Conservation (phyloP, 1,140 invertebrate species). For the Lepidostoma basale region DNA sequence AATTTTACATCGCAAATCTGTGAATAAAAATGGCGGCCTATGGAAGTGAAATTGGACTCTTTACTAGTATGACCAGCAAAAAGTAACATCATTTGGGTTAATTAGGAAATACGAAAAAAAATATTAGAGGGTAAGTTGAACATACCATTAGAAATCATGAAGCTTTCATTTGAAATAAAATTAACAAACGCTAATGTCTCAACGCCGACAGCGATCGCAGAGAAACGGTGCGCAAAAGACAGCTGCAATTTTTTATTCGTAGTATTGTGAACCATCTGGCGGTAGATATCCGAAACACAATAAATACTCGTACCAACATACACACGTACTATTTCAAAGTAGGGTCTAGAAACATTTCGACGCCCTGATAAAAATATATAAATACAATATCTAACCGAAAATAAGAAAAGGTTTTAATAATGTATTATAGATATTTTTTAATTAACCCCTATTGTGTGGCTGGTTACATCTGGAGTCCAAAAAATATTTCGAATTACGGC, state of each 20-base stretch:
- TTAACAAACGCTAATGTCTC: slow-evolving; percentile 14
- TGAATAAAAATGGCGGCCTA: slow-evolving; percentile 29
- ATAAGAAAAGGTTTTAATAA: too few species aligned
- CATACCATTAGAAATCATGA: slow-evolving; percentile 14
- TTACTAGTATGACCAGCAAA: not conserved
- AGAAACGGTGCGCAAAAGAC: slow-evolving; percentile 28
- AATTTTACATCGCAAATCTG: slow-evolving; percentile 2
- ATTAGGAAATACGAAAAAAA: not conserved
- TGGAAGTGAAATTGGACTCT: not conserved
- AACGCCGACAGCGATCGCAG: slow-evolving; percentile 6
- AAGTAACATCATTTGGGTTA: not conserved
- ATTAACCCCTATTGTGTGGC: too few species aligned
- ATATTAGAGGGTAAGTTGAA: not conserved
- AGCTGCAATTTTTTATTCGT: slow-evolving; percentile 10
- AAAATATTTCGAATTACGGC: too few species aligned
- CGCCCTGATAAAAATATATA: too few species aligned
- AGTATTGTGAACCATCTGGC: not conserved
- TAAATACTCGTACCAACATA: not conserved
- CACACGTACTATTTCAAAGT: too few species aligned
- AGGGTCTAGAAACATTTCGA: too few species aligned
- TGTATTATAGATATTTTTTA: too few species aligned
- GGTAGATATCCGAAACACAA: slow-evolving; percentile 5
- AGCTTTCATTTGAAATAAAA: slow-evolving; percentile 1
- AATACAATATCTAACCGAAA: too few species aligned
- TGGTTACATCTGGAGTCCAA: too few species aligned